Evolutionary conservation across 2,888 invertebrate genomes (phyloP).

Genomic region (Drosophila kuntzei): DNA sequence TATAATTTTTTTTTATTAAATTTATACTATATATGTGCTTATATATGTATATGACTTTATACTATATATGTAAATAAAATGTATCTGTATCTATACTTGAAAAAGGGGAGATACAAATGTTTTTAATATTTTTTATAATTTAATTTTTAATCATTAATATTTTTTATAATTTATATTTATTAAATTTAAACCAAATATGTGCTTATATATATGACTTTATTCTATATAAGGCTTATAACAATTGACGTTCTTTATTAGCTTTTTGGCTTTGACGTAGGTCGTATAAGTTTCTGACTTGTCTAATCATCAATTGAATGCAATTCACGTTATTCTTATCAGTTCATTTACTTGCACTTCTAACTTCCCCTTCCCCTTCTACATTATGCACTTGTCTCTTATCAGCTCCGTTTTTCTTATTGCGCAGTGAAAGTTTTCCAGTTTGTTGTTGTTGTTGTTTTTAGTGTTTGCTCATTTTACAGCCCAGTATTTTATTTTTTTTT

Average conservation of each 20-base stretch:
- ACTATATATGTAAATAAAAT: too few relatives aligned
- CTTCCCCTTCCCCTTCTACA: neutral
- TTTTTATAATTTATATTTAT: too few relatives aligned
- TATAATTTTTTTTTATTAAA: too few relatives aligned
- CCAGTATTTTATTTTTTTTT: neutral
- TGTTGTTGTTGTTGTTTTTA: conserved; percentile 6
- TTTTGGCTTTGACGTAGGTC: conserved; percentile 72
- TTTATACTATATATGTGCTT: too few relatives aligned
- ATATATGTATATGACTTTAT: too few relatives aligned
- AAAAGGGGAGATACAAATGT: too few relatives aligned
- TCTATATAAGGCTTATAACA: conserved; percentile 20
- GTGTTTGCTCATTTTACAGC: conserved; percentile 8
- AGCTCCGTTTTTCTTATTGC: conserved; percentile 65
- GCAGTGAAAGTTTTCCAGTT: conserved; percentile 75
- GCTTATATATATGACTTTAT: too few relatives aligned
- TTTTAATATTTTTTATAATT: too few relatives aligned
- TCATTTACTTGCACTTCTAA: conserved; percentile 2
- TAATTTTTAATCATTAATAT: too few relatives aligned
- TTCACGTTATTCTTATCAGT: conserved; percentile 23
- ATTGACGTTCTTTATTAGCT: conserved; percentile 33
- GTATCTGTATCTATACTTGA: neutral
- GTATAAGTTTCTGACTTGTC: conserved; percentile 12
- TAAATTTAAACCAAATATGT: too few relatives aligned
- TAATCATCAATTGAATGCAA: conserved; percentile 58
- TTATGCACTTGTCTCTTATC: conserved; percentile 24